Percentiles rank a stretch among this genome's conserved stretches.
Evolutionary conservation across 2,797 vertebrate species (phyloP).

Genomic region (Apodemus agrarius): DNA sequence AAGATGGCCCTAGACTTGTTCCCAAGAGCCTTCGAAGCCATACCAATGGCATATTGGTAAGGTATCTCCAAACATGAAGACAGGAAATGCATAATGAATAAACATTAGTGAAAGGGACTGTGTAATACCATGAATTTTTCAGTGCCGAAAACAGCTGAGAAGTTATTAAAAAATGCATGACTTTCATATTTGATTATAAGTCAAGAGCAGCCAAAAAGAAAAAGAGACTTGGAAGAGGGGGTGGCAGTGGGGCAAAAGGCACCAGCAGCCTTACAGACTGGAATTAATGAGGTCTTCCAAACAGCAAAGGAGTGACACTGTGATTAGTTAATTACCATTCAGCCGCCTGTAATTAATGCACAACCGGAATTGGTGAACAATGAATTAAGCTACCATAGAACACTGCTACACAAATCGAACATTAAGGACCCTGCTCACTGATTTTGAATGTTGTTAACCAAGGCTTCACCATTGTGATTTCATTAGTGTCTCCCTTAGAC

Average conservation of each 20-base stretch:
- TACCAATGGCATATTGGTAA: conserved; percentile 76
- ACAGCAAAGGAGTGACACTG: conserved; percentile 83
- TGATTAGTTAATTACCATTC: conserved; percentile 88
- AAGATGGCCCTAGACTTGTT: not conserved
- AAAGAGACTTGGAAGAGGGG: conserved; percentile 41
- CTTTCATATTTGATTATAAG: conserved; percentile 88
- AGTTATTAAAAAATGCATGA: conserved; percentile 90
- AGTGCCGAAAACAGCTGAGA: conserved; percentile 86
- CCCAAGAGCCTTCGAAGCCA: not conserved
- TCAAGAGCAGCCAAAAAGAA: conserved; percentile 83
- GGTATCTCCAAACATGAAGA: conserved; percentile 77
- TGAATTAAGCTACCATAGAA: conserved; percentile 83
- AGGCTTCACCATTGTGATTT: conserved; percentile 66
- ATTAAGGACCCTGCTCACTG: conserved; percentile 78
- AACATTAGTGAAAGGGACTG: conserved; percentile 87
- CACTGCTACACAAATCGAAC: conserved; percentile 78
- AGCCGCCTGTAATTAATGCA: conserved; percentile 85
- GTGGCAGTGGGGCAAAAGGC: conserved; percentile 72
- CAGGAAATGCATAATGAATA: conserved; percentile 86
- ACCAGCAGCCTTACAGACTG: conserved; percentile 74
- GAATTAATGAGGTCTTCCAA: conserved; percentile 86
- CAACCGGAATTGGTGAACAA: conserved; percentile 84
- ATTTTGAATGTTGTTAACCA: conserved; percentile 65
- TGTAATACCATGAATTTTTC: conserved; percentile 88
- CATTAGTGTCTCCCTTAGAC: conserved; percentile 51